Conservation (phyloP, 2,113 vertebrate genomes). For the Pedetes capensis region DNA sequence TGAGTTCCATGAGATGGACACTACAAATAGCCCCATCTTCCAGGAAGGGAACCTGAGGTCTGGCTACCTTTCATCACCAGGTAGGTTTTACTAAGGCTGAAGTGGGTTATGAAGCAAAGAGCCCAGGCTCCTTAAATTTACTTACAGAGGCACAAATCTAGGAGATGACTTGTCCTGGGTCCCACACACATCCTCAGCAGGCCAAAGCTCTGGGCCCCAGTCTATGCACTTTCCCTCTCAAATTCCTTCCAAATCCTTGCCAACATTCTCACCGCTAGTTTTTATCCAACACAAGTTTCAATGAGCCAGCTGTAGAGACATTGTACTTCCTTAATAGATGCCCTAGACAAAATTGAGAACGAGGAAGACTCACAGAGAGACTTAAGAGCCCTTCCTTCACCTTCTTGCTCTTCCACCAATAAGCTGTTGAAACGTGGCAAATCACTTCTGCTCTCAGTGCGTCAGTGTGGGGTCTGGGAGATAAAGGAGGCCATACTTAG, state of each 20-base stretch:
- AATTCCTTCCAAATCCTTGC: background rate
- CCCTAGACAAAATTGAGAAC: background rate
- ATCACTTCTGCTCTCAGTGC: background rate
- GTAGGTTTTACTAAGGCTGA: background rate
- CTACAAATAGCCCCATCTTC: background rate
- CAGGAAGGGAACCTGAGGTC: background rate
- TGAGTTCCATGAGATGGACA: accelerated
- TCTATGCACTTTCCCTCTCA: background rate
- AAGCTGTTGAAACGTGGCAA: background rate
- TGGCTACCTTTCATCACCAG: background rate
- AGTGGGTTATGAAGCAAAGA: background rate
- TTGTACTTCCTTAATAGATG: constrained; percentile 48
- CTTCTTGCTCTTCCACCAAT: background rate
- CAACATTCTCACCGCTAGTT: background rate
- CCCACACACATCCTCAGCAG: accelerated
- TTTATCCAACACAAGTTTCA: background rate
- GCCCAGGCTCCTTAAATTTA: background rate
- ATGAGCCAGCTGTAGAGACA: constrained; percentile 4
- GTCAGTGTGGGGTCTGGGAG: constrained; percentile 1
- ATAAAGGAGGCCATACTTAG: background rate
- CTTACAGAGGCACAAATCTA: background rate
- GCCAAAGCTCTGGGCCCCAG: background rate
- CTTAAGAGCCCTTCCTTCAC: background rate
- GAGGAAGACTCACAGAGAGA: constrained; percentile 10
- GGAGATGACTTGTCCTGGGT: background rate